Conservation (phyloP, 2,113 vertebrate genomes). For the Brachypteracias leptosomus region DNA sequence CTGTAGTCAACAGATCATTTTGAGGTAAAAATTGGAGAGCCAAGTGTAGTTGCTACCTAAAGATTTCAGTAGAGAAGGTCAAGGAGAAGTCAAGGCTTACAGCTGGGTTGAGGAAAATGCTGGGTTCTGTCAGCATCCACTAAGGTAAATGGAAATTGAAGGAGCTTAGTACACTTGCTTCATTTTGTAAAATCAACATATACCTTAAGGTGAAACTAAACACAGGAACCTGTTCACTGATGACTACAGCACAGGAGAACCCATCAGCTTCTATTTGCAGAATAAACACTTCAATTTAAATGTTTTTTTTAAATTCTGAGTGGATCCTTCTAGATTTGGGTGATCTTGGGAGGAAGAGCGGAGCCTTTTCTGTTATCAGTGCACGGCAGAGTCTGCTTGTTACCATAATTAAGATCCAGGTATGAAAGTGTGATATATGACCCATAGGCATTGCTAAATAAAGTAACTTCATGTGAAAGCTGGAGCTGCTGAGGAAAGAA, state of each 20-base stretch:
- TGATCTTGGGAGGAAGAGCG: not conserved
- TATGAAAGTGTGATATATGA: not conserved
- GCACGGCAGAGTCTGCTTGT: not conserved
- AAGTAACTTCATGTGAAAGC: not conserved
- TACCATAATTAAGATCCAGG: constrained; percentile 1
- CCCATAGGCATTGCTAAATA: constrained; percentile 9
- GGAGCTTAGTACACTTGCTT: constrained; percentile 1
- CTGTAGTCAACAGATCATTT: not conserved
- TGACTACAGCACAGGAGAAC: not conserved
- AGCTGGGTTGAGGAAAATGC: not conserved
- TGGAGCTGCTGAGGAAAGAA: not conserved
- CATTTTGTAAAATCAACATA: constrained; percentile 43
- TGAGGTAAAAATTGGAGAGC: not conserved
- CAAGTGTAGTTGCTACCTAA: not conserved
- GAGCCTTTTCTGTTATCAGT: not conserved
- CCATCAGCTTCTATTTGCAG: constrained; percentile 10
- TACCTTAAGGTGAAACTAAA: constrained; percentile 42
- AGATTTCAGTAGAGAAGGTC: not conserved
- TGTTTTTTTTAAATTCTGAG: not conserved
- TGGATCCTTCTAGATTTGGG: not conserved
- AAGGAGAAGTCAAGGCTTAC: constrained; percentile 8
- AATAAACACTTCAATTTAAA: constrained; percentile 3
- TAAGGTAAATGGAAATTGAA: constrained; percentile 30
- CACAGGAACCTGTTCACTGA: constrained; percentile 7
- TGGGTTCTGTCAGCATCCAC: not conserved